These are phyloP conservation scores for Macrophya annulata DNA, from an alignment of 2,888 invertebrate genomes.

Conservation along the genomic window DNA sequence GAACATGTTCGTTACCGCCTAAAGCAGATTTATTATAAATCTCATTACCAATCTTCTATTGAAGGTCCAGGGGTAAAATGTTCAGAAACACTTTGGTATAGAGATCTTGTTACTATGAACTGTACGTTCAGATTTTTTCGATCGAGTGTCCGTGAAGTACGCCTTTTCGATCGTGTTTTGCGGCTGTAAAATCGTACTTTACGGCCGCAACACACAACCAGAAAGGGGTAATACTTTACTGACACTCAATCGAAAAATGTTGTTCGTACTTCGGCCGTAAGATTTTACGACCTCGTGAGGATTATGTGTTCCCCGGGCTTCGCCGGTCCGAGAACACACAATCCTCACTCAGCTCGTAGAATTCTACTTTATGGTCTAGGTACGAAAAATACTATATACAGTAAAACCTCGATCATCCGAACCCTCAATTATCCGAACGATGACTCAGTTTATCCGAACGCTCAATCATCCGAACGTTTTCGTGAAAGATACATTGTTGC, in stretches of 20 bases:
- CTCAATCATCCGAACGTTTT: too few species aligned
- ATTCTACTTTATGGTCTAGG: constrained; percentile 6
- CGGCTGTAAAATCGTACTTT: too few species aligned
- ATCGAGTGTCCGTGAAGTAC: too few species aligned
- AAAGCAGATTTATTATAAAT: not conserved
- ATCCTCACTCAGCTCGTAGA: not conserved
- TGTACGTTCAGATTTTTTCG: too few species aligned
- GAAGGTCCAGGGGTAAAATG: not conserved
- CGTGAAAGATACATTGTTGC: too few species aligned
- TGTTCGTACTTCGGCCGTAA: constrained; percentile 18
- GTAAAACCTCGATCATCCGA: too few species aligned
- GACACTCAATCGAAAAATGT: not conserved
- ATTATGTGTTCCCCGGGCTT: not conserved
- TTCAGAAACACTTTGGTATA: not conserved
- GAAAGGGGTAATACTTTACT: not conserved
- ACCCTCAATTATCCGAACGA: too few species aligned
- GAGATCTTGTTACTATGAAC: too few species aligned
- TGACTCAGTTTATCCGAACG: too few species aligned
- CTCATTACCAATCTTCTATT: not conserved
- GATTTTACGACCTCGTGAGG: constrained; percentile 8
- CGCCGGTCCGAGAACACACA: not conserved
- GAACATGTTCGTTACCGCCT: not conserved
- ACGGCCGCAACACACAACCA: not conserved
- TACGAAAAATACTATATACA: constrained; percentile 13
- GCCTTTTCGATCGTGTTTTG: too few species aligned